Base-by-base conservation (phyloP, 2,797 vertebrate species). In the Labroides dimidiatus region DNA sequence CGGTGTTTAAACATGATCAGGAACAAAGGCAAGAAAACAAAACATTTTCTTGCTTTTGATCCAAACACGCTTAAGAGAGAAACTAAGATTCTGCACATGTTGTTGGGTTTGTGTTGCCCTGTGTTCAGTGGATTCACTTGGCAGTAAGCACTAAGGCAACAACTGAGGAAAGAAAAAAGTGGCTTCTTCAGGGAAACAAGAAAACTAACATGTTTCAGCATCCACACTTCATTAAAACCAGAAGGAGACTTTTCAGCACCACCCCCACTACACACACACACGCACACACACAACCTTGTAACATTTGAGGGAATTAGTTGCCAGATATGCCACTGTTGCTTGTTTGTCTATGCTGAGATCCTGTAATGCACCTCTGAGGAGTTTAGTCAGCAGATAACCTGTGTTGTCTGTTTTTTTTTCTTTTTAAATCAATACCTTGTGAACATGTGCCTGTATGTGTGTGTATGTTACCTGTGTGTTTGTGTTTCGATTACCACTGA, bases 61-160 rank as follows among this genome's bases (percentile, higher is more conserved):
- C n/a, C n/a, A 14, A 50, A 52, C 20, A 53, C 27, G 39, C 36
- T n/a, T 20, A 20, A 66, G 47, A 45, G 42, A 66, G 49, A 59
- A 13, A 24, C 14, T 17, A 62, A 33, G 42, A 69, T 54, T 0
- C 17, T 52, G 55, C 52, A 61, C 17, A 15, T 56, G 64, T 69
- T 17, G 16, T 30, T 17, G 16, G 42, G 53, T 33, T 2, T 2
- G 11, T 21, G 47, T 51, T 21, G 63, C 53, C 57, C 52, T 68
- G 64, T 75, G 69, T 82, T 78, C 20, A 15, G 37, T 64, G 45
- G 72, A 69, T 73, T 80, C 4, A 66, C 83, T 85, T 92, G 90
- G 88, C 89, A 90, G 87, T 90, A 76, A 77, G 84, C 87, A 90
- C 86, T 77, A 86, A 89, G 87, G 86, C 88, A 84, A 79, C 72